Conservation (phyloP, 2,888 invertebrate species). For the Drosophila infuscata region DNA sequence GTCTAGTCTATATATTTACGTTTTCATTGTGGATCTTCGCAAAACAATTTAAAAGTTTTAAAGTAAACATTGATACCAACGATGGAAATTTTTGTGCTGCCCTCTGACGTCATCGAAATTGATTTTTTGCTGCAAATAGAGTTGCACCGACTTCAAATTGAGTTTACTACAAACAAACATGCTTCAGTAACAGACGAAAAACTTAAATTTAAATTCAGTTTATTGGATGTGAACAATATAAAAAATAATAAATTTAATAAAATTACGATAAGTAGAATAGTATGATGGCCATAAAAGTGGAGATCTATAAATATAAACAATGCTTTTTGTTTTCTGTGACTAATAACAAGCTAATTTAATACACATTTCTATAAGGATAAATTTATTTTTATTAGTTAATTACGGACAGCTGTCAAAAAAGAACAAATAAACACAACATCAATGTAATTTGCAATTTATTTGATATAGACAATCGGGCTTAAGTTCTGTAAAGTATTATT, state of each 20-base stretch:
- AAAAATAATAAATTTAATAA: not conserved
- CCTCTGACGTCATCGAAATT: no score
- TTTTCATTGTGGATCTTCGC: slow-evolving; percentile 3
- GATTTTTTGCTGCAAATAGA: slow-evolving; percentile 1
- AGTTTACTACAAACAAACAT: not conserved
- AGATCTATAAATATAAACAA: no score
- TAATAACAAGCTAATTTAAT: no score
- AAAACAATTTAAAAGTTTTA: slow-evolving; percentile 25
- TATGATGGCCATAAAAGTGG: no score
- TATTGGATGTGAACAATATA: not conserved
- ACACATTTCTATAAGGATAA: no score
- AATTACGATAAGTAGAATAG: no score
- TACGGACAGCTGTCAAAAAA: not conserved
- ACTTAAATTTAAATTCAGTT: not conserved
- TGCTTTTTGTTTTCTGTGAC: no score
- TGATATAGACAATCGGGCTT: not conserved
- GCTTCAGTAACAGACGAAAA: not conserved
- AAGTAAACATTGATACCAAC: slow-evolving; percentile 42
- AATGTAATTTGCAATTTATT: not conserved
- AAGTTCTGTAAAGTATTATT: not conserved
- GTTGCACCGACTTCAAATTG: not conserved
- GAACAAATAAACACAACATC: not conserved
- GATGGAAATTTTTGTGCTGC: slow-evolving; percentile 29
- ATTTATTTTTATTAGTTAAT: not conserved
- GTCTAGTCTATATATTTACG: not conserved